A percentile compares a stretch with the other conserved stretches of the same genome.
Evolutionary conservation across 1,140 invertebrate genomes (phyloP).

Genomic region (Whitmania pigra): DNA sequence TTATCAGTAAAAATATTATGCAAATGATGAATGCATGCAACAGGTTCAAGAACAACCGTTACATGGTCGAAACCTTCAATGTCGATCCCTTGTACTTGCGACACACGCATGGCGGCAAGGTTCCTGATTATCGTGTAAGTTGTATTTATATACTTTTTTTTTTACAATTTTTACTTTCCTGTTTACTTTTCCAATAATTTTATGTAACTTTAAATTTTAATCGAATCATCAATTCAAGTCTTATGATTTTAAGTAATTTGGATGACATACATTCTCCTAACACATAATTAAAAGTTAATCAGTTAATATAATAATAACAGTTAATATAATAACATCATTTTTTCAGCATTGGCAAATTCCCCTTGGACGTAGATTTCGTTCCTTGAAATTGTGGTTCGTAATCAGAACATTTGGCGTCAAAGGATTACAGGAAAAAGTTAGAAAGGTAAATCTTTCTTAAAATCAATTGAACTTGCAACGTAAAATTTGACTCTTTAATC

Average conservation of each 20-base stretch:
- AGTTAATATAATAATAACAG: too few species aligned
- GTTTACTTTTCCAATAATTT: too few species aligned
- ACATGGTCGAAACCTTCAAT: conserved; percentile 65
- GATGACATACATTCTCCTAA: too few species aligned
- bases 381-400: conserved; percentile 43
- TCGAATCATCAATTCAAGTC: too few species aligned
- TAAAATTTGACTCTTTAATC: conserved; percentile 7
- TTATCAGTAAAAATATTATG: neutral
- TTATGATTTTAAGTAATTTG: too few species aligned
- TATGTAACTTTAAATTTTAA: too few species aligned
- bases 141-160: neutral
- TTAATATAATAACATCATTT: neutral
- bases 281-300: too few species aligned
- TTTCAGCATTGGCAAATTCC: conserved; percentile 43
- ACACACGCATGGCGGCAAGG: conserved; percentile 43
- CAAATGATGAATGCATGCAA: conserved; percentile 12
- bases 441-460: conserved; percentile 31
- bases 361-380: conserved; percentile 38
- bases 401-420: conserved; percentile 39
- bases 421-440: conserved; percentile 38
- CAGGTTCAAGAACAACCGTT: conserved; percentile 48
- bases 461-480: neutral
- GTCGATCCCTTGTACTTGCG: conserved; percentile 77
- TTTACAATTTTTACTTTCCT: neutral
- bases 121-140: conserved; percentile 48